phyloP scores from a whole-genome alignment of 1,140 invertebrate species.

The Cepaea nemoralis region DNA sequence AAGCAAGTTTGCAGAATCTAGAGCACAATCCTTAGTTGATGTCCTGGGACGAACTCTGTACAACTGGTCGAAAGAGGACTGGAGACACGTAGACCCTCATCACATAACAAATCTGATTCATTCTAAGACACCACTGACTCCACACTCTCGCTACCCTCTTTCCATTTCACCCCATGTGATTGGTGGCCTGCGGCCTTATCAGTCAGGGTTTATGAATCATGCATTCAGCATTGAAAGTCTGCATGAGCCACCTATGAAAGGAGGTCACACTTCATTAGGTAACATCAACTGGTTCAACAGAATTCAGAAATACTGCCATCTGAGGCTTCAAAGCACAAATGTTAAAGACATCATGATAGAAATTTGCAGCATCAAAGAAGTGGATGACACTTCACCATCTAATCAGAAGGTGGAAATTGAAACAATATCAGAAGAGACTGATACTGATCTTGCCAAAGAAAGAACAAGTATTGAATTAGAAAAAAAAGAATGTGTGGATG shows the following conservation, averaged over 20 bases:
- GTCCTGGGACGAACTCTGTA: slow-evolving; percentile 62
- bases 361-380: slow-evolving; percentile 46
- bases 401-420: slow-evolving; percentile 40
- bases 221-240: slow-evolving; percentile 59
- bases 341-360: slow-evolving; percentile 55
- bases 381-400: slow-evolving; percentile 25
- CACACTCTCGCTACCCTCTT: slow-evolving; percentile 50
- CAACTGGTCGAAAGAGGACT: slow-evolving; percentile 65
- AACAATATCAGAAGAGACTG: slow-evolving; percentile 47
- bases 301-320: slow-evolving; percentile 63
- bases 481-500: slow-evolving; percentile 42
- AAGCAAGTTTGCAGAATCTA: slow-evolving; percentile 49
- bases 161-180: slow-evolving; percentile 44
- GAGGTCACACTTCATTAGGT: slow-evolving; percentile 29
- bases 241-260: slow-evolving; percentile 38
- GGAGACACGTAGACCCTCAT: slow-evolving; percentile 61
- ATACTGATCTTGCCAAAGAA: slow-evolving; percentile 55
- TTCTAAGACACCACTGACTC: slow-evolving; percentile 53
- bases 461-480: slow-evolving; percentile 40
- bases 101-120: slow-evolving; percentile 56
- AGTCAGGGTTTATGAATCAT: slow-evolving; percentile 49
- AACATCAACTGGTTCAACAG: slow-evolving; percentile 63
- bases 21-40: slow-evolving; percentile 59
- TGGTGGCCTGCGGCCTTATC: slow-evolving; percentile 49
- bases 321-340: slow-evolving; percentile 60